Conservation (phyloP, 2,113 vertebrate species). For the Rissa tridactyla region DNA sequence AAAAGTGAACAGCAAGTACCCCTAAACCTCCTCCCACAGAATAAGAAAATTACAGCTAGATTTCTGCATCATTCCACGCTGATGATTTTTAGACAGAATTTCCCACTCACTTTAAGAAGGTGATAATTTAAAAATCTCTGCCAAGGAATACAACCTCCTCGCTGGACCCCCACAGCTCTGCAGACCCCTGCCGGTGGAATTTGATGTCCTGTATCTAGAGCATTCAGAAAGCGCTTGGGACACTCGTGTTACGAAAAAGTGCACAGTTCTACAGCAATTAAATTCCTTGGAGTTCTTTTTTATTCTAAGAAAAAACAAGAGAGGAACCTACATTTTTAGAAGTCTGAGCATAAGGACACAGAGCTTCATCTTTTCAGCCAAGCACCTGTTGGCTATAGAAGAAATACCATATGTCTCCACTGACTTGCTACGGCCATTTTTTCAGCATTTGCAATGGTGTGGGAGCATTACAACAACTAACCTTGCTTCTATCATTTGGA, state of each 20-base stretch:
- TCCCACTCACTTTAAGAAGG: constrained; percentile 23
- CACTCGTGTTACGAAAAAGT: not conserved
- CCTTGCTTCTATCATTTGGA: not conserved
- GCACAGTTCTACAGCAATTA: not conserved
- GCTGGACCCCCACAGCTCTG: not conserved
- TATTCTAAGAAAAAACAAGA: not conserved
- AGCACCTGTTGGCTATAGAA: not conserved
- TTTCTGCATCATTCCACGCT: not conserved
- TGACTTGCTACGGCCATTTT: not conserved
- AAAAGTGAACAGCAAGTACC: not conserved
- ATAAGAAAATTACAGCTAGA: not conserved
- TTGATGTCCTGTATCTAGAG: not conserved
- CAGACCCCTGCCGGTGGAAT: not conserved
- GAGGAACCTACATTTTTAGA: not conserved
- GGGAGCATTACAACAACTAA: not conserved
- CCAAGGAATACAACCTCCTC: not conserved
- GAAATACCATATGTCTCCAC: not conserved
- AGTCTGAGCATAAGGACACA: not conserved
- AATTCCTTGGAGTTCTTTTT: not conserved
- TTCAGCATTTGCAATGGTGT: not conserved
- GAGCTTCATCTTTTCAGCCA: not conserved
- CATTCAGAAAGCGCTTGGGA: not conserved
- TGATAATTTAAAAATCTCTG: constrained; percentile 8
- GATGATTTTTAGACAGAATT: constrained; percentile 6
- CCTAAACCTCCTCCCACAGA: not conserved